Conservation (phyloP, 2,113 vertebrate genomes). For the Brachyhypopomus occidentalis region DNA sequence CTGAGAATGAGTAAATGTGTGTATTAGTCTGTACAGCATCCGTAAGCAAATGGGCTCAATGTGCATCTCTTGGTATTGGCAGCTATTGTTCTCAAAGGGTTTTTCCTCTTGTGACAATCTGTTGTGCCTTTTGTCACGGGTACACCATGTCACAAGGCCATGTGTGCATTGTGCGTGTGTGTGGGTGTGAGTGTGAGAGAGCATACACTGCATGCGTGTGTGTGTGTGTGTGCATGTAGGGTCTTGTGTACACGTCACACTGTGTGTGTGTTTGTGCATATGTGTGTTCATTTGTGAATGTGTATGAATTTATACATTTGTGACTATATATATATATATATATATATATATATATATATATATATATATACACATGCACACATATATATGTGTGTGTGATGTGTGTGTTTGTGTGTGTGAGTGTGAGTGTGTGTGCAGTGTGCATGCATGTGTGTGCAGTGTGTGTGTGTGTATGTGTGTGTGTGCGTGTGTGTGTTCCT, state of each 20-base stretch:
- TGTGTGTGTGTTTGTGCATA: constrained; percentile 14
- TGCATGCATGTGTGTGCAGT: neutral
- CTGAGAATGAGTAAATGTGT: too few species aligned
- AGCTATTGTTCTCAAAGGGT: constrained; percentile 28
- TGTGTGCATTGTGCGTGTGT: constrained; percentile 19
- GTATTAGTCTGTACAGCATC: neutral
- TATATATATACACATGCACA: too few species aligned
- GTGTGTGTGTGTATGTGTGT: constrained; percentile 15
- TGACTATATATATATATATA: too few species aligned
- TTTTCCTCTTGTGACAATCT: constrained; percentile 25
- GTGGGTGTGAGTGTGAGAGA: too few species aligned
- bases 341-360: too few species aligned
- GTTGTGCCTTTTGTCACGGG: constrained; percentile 15
- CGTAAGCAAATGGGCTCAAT: neutral
- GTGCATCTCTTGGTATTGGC: neutral
- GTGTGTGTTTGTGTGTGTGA: too few species aligned
- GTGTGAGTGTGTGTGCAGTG: too few species aligned
- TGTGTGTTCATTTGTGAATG: neutral
- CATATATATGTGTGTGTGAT: constrained; percentile 23
- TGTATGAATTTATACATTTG: neutral
- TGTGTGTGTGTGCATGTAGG: too few species aligned
- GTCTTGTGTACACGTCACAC: too few species aligned
- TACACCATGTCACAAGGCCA: constrained; percentile 31
- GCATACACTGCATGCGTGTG: neutral
- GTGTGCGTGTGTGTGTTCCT: constrained; percentile 45